Conservation (phyloP, 2,113 vertebrate species). For the Dicentrarchus labrax region DNA sequence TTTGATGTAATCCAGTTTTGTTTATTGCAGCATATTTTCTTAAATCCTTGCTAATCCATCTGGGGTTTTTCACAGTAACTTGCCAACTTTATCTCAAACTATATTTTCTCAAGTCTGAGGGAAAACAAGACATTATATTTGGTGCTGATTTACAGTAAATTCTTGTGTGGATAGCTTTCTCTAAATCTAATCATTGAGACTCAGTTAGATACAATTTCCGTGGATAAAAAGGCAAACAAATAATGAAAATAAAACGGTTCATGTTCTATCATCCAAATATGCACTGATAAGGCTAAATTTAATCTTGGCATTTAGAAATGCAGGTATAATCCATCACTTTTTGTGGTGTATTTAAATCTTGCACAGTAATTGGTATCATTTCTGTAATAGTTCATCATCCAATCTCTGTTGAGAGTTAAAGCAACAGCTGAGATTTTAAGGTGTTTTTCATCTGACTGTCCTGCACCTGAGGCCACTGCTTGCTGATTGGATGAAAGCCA, state of each 20-base stretch:
- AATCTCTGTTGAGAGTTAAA: slow-evolving; percentile 17
- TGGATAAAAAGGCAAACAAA: neutral
- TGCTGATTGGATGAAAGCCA: slow-evolving; percentile 39
- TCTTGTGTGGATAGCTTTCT: neutral
- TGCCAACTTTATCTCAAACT: slow-evolving; percentile 15
- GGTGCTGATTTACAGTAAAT: neutral
- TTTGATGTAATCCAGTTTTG: slow-evolving; percentile 22
- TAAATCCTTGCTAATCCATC: slow-evolving; percentile 19
- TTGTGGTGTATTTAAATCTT: slow-evolving; percentile 9
- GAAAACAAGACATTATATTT: slow-evolving; percentile 13
- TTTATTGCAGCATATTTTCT: slow-evolving; percentile 31
- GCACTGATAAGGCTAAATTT: too few relatives aligned
- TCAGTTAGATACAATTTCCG: neutral
- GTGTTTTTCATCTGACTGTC: slow-evolving; percentile 36
- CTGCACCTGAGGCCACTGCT: slow-evolving; percentile 28
- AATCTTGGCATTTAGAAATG: slow-evolving; percentile 7
- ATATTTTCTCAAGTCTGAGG: slow-evolving; percentile 3
- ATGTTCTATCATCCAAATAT: too few relatives aligned
- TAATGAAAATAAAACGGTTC: neutral
- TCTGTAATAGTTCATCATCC: slow-evolving; percentile 21
- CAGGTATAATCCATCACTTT: slow-evolving; percentile 21
- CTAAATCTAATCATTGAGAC: neutral
- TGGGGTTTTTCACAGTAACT: neutral
- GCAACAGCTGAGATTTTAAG: slow-evolving; percentile 39
- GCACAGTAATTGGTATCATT: slow-evolving; percentile 15